These are phyloP conservation scores for Microcebus tavaratra DNA, from an alignment of 2,113 vertebrate species.

Conservation along the genomic window DNA sequence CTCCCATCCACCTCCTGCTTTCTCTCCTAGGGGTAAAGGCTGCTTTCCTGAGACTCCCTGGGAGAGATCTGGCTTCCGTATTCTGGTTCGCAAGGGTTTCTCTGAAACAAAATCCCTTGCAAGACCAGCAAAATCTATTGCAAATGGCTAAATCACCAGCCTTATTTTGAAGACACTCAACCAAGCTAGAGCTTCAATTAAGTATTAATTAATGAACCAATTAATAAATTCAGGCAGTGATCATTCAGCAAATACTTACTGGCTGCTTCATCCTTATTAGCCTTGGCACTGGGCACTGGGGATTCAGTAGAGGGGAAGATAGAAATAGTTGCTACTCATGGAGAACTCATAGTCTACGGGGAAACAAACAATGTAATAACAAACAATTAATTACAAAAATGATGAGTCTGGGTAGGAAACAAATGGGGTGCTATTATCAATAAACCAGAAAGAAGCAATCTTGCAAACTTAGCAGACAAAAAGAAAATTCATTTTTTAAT, in stretches of 20 bases:
- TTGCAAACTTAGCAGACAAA: background rate
- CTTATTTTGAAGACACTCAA: slow-evolving; percentile 6
- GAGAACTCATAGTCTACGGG: background rate
- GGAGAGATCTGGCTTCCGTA: too few relatives aligned
- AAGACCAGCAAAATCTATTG: background rate
- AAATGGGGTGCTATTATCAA: background rate
- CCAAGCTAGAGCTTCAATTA: background rate
- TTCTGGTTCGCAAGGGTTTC: background rate
- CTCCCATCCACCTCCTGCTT: background rate
- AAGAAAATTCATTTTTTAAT: background rate
- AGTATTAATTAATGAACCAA: background rate
- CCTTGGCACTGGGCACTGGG: background rate
- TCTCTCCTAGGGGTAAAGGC: background rate
- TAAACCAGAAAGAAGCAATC: background rate
- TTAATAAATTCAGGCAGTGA: background rate
- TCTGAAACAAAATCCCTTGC: background rate
- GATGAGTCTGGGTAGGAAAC: background rate
- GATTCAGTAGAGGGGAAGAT: background rate
- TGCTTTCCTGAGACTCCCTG: background rate
- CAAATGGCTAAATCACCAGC: background rate
- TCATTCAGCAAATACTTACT: background rate
- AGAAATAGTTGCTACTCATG: background rate
- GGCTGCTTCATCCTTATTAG: background rate
- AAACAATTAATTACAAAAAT: background rate
- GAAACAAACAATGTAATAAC: background rate